A percentile compares a stretch with the other conserved stretches of the same genome.
phyloP scores from a whole-genome alignment of 2,113 vertebrate species.

The Alouatta palliata region DNA sequence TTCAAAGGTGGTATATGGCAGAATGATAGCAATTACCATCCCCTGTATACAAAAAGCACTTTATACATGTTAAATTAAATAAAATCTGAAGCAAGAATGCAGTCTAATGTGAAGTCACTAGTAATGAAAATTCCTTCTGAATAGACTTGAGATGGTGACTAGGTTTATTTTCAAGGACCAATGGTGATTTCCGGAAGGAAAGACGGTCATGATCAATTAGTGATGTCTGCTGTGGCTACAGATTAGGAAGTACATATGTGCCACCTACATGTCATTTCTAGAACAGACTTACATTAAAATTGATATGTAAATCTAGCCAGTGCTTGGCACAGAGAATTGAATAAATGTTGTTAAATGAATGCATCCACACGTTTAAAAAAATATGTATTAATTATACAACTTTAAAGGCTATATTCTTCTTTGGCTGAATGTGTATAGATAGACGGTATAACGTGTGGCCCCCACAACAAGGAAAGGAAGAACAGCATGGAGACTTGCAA shows the following conservation, averaged over 20 bases:
- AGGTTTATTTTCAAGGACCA: neutral
- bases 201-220: neutral
- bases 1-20: neutral
- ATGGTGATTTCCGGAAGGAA: neutral
- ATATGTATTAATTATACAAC: slow-evolving; percentile 38
- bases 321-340: neutral
- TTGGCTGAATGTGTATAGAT: neutral
- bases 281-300: neutral
- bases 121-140: neutral
- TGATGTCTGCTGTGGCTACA: neutral
- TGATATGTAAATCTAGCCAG: neutral
- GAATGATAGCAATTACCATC: neutral
- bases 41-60: neutral
- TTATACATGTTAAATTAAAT: neutral
- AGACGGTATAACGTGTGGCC: neutral
- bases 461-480: neutral
- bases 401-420: neutral
- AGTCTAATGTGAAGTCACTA: neutral
- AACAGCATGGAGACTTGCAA: neutral
- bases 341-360: neutral
- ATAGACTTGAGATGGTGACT: neutral
- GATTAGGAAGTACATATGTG: neutral
- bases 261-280: neutral
- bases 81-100: neutral
- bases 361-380: neutral